Evolutionary conservation across 2,888 invertebrate genomes (phyloP).

Genomic region (Lacanobia oleracea): DNA sequence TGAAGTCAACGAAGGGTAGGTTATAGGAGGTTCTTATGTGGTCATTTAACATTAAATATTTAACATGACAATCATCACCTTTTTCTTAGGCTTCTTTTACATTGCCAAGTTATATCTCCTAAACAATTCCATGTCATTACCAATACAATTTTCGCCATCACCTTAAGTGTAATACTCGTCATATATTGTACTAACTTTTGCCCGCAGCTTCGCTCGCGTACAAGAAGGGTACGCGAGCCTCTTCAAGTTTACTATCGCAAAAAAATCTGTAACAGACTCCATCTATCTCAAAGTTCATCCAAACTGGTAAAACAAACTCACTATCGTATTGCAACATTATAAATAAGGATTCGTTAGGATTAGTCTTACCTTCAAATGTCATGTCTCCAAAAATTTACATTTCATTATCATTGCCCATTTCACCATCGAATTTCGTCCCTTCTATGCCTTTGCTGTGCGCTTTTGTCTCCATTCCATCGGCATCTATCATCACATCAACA

Average conservation of each 20-base stretch:
- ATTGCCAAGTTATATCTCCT: not conserved
- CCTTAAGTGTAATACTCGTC: not conserved
- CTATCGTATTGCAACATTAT: too few species aligned
- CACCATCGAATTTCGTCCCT: not conserved
- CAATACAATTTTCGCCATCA: not conserved
- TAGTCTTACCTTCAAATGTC: not conserved
- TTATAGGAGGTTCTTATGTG: too few species aligned
- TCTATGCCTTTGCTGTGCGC: conserved; percentile 7
- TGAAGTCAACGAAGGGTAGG: too few species aligned
- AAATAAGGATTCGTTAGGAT: too few species aligned
- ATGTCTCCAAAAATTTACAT: too few species aligned
- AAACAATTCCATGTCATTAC: not conserved
- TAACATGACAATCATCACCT: not conserved
- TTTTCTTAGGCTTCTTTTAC: not conserved
- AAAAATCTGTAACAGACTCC: too few species aligned
- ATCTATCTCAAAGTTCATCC: too few species aligned
- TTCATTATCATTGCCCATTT: not conserved
- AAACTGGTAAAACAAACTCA: too few species aligned
- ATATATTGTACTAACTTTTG: not conserved
- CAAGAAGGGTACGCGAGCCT: too few species aligned
- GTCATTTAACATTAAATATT: not conserved
- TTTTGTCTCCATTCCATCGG: not conserved
- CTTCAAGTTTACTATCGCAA: too few species aligned
- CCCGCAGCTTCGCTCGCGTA: too few species aligned
- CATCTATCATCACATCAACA: conserved; percentile 23